Percentiles rank a stretch among this genome's conserved stretches.
Evolutionary conservation across 2,797 vertebrate species (phyloP).

Genomic region (Falco biarmicus): DNA sequence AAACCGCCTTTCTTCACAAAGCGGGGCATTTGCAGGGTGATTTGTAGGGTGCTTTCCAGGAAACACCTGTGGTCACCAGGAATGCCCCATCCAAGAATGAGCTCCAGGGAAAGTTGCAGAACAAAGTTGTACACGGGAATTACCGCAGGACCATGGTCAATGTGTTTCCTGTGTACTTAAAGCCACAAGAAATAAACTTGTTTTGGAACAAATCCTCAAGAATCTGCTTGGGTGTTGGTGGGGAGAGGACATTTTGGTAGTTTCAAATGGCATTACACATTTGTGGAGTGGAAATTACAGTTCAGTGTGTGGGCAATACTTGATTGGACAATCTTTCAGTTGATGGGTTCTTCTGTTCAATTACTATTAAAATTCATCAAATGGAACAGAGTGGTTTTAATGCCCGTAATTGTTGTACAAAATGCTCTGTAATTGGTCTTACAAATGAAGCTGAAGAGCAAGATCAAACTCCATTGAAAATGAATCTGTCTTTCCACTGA

Average conservation of each 20-base stretch:
- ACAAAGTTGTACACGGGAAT: neutral
- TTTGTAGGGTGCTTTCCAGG: neutral
- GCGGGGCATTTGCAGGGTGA: neutral
- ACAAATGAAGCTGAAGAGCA: conserved; percentile 79
- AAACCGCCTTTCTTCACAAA: neutral
- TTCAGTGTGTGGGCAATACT: conserved; percentile 77
- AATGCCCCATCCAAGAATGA: neutral
- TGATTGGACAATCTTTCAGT: conserved; percentile 75
- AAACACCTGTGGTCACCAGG: neutral
- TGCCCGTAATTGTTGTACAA: conserved; percentile 79
- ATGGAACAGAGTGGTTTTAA: conserved; percentile 82
- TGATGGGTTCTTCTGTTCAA: conserved; percentile 82
- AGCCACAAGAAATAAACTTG: neutral
- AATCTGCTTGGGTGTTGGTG: conserved; percentile 1
- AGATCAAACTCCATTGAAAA: conserved; percentile 76
- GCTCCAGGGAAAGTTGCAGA: neutral
- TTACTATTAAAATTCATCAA: conserved; percentile 84
- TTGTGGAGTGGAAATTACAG: conserved; percentile 73
- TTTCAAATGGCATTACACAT: conserved; percentile 27
- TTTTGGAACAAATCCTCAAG: conserved; percentile 24
- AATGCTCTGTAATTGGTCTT: conserved; percentile 82
- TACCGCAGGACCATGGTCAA: neutral
- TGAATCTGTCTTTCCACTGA: conserved; percentile 69
- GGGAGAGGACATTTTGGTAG: conserved; percentile 26
- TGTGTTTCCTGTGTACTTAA: neutral